Evolutionary conservation across 2,797 vertebrate species (phyloP).

Genomic region (Luscinia megarhynchos): DNA sequence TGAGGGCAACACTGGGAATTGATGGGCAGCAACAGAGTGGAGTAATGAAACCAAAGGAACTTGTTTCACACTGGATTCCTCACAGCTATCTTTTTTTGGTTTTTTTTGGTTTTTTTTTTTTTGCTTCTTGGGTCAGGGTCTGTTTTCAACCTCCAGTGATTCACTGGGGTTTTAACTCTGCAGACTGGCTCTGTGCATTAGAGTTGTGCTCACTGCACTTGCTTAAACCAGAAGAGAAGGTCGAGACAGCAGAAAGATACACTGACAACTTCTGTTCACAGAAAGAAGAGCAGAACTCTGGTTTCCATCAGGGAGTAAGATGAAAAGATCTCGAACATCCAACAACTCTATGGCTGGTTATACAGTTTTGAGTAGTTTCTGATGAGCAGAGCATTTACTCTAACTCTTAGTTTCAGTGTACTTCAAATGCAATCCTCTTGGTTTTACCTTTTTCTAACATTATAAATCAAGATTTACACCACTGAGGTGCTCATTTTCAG

Average conservation of each 20-base stretch:
- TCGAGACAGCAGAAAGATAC: neutral
- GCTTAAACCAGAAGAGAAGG: neutral
- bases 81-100: neutral
- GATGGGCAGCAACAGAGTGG: neutral
- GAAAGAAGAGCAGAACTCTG: neutral
- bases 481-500: neutral
- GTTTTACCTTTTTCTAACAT: neutral
- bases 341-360: neutral
- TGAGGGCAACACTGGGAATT: constrained; percentile 15
- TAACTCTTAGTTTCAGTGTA: neutral
- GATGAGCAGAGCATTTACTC: neutral
- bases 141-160: constrained; percentile 18
- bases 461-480: neutral
- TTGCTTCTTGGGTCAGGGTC: neutral
- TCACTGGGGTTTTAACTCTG: neutral
- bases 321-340: neutral
- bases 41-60: neutral
- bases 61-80: constrained; percentile 24
- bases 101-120: no score
- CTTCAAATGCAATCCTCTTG: neutral
- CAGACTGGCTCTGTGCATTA: neutral
- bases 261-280: neutral
- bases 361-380: neutral
- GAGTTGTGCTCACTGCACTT: neutral
- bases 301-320: neutral